phyloP scores from a whole-genome alignment of 2,113 vertebrate genomes.

The Butorides virescens region DNA sequence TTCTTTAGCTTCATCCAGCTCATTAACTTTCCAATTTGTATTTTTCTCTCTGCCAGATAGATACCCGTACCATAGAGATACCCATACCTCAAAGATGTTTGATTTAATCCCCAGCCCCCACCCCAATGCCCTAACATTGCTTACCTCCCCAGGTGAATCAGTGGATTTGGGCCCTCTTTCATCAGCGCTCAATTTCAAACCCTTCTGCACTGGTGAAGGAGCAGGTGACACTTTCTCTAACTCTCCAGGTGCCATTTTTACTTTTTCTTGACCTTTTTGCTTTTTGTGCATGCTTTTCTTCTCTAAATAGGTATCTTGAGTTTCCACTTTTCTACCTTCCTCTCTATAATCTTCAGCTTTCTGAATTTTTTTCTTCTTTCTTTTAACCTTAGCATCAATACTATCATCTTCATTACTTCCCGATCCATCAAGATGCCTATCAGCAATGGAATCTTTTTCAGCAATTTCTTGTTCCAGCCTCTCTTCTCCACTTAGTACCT shows the following conservation, averaged over 20 bases:
- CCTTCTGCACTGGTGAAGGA: conserved; percentile 39
- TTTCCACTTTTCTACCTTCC: conserved; percentile 72
- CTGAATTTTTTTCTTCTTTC: conserved; percentile 81
- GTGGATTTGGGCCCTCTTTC: conserved; percentile 57
- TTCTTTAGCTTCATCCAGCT: not conserved
- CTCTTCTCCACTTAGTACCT: not conserved
- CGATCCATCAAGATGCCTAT: conserved; percentile 39
- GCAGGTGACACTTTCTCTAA: conserved; percentile 66
- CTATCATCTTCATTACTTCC: conserved; percentile 69
- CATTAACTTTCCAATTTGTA: not conserved
- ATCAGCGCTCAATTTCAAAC: conserved; percentile 52
- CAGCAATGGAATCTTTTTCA: not conserved
- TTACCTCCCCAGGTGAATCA: conserved; percentile 79
- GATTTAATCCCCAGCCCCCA: not conserved
- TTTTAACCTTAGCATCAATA: conserved; percentile 66
- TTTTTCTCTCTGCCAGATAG: not conserved
- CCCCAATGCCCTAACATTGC: not conserved
- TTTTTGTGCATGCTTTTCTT: conserved; percentile 77
- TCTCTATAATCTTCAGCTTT: conserved; percentile 67
- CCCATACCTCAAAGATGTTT: not conserved
- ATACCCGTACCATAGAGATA: not conserved
- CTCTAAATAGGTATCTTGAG: conserved; percentile 73
- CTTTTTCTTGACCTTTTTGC: conserved; percentile 70
- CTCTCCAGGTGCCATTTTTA: conserved; percentile 29
- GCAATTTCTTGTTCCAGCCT: not conserved